phyloP scores from a whole-genome alignment of 1,140 invertebrate genomes.

The Rhopalosiphum padi region DNA sequence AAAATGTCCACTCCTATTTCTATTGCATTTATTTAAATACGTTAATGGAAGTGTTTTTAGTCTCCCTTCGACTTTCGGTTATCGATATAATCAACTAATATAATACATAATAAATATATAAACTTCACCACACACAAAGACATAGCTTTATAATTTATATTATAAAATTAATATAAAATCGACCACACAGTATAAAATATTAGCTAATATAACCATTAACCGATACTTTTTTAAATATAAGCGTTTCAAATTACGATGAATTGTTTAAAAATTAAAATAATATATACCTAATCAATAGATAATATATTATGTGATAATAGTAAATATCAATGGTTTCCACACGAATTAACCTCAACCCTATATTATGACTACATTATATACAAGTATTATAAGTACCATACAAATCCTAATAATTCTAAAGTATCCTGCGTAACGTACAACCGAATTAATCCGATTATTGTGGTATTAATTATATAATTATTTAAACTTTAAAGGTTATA shows the following conservation, averaged over 20 bases:
- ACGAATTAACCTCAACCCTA: not conserved
- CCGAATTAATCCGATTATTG: not conserved
- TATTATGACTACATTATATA: not conserved
- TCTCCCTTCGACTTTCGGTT: not conserved
- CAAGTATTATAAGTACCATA: not conserved
- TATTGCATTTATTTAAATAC: not conserved
- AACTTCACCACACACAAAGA: not conserved
- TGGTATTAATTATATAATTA: not conserved
- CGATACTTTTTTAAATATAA: not conserved
- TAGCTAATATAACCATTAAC: not conserved
- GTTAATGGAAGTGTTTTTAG: not conserved
- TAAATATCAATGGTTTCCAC: not conserved
- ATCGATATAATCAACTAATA: not conserved
- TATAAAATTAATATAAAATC: not conserved
- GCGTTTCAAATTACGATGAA: not conserved
- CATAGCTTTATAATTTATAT: not conserved
- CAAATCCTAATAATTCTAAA: not conserved
- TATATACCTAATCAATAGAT: not conserved
- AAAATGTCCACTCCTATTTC: not conserved
- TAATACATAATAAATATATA: not conserved
- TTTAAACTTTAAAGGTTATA: not conserved
- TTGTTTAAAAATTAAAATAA: not conserved
- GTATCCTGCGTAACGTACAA: not conserved
- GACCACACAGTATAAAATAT: not conserved
- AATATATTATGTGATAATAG: not conserved